Evolutionary conservation across 2,113 vertebrate species (phyloP).

Genomic region (Chionis minor): DNA sequence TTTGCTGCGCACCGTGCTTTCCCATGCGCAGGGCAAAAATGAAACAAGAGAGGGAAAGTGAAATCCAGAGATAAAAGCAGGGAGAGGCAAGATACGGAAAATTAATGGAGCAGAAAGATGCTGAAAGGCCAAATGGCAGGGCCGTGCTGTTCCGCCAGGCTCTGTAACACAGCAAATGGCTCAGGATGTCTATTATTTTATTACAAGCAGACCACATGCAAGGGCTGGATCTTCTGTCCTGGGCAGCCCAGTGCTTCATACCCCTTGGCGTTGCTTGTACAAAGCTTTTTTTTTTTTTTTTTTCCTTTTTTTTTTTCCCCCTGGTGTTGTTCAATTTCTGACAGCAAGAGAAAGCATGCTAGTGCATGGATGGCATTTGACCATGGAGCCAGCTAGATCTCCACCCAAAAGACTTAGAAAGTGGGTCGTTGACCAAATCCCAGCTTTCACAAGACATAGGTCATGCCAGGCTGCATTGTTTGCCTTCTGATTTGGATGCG

Average conservation of each 20-base stretch:
- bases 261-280: neutral
- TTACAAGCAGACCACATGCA: neutral
- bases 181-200: neutral
- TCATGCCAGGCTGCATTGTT: rapidly evolving
- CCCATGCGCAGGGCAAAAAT: neutral
- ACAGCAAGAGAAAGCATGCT: neutral
- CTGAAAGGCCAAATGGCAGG: neutral
- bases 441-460: neutral
- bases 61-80: neutral
- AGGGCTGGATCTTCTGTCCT: neutral
- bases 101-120: neutral
- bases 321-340: neutral
- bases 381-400: neutral
- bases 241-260: neutral
- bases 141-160: neutral
- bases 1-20: neutral
- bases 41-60: neutral
- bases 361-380: neutral
- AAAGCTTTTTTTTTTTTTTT: neutral
- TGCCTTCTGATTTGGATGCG: neutral
- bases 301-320: too few species aligned
- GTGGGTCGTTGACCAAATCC: neutral
- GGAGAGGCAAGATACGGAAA: neutral
- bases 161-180: neutral
- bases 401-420: neutral